Evolutionary conservation across 2,797 vertebrate species (phyloP).

Genomic region (Anabas testudineus): DNA sequence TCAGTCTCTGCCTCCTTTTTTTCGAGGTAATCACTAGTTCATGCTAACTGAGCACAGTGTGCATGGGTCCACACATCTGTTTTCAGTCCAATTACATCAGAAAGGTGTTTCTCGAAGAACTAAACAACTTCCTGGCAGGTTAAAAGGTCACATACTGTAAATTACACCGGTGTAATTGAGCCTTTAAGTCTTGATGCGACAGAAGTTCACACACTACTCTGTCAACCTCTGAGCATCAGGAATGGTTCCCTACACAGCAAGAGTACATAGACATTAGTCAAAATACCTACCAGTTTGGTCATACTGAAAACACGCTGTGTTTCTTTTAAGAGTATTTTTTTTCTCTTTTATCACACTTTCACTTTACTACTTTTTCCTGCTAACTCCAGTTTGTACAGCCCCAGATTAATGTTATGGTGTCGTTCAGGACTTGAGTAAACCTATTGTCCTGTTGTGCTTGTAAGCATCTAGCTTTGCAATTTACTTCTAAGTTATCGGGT

Average conservation of each 20-base stretch:
- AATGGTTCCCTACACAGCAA: constrained; percentile 39
- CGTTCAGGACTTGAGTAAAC: constrained; percentile 26
- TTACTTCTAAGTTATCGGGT: constrained; percentile 25
- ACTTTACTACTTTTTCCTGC: constrained; percentile 3
- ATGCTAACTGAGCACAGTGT: constrained; percentile 13
- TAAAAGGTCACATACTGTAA: constrained; percentile 16
- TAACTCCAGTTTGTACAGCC: constrained; percentile 37
- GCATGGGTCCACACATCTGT: not conserved
- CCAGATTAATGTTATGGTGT: constrained; percentile 13
- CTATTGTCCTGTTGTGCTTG: constrained; percentile 53
- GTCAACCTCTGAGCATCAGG: constrained; percentile 33
- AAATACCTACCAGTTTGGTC: constrained; percentile 47
- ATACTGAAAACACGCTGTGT: constrained; percentile 37
- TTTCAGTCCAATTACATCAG: constrained; percentile 11
- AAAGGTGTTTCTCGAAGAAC: constrained; percentile 17
- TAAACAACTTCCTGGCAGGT: constrained; percentile 8
- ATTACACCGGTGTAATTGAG: constrained; percentile 16
- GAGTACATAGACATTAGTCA: constrained; percentile 33
- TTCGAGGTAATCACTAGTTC: constrained; percentile 50
- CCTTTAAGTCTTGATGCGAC: constrained; percentile 18
- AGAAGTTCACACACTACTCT: constrained; percentile 21
- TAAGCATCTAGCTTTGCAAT: constrained; percentile 51
- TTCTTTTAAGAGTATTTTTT: constrained; percentile 19
- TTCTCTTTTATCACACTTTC: constrained; percentile 20
- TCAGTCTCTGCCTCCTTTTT: constrained; percentile 43